A percentile compares a stretch with the other conserved stretches of the same genome.
phyloP scores from a whole-genome alignment of 92 coral and sea anemone species.

The Zoanthus sociatus region DNA sequence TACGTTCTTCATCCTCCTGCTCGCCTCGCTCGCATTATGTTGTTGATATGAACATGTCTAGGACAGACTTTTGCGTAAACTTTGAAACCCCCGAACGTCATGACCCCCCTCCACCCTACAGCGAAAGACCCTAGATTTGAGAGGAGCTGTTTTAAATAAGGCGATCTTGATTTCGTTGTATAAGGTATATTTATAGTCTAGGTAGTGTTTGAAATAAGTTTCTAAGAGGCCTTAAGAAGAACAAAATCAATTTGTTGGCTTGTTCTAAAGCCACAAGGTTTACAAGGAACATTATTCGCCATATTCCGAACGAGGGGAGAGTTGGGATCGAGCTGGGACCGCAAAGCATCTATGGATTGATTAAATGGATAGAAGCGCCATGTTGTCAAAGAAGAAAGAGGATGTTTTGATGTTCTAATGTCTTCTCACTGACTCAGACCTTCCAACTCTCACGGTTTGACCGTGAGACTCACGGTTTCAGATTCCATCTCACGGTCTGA shows the following conservation, averaged over 20 bases:
- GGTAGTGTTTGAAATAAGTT: neutral
- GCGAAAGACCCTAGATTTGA: constrained; percentile 49
- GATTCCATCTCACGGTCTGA: too few species aligned
- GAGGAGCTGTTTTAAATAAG: neutral
- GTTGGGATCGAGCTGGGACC: too few species aligned
- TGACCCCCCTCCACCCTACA: constrained; percentile 93
- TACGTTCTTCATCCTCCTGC: constrained; percentile 62
- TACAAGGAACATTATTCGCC: neutral
- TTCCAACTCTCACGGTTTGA: too few species aligned
- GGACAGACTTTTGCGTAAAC: constrained; percentile 78
- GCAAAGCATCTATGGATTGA: too few species aligned
- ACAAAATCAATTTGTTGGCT: neutral
- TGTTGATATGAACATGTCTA: constrained; percentile 78
- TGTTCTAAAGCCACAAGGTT: neutral
- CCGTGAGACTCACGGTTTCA: too few species aligned
- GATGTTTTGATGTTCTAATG: too few species aligned
- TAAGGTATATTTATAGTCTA: neutral
- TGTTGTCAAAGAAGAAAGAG: too few species aligned
- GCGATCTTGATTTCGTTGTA: neutral
- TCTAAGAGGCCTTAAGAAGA: neutral
- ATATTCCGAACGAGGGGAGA: too few species aligned
- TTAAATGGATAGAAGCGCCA: neutral
- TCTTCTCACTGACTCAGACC: neutral
- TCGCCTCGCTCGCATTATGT: constrained; percentile 77
- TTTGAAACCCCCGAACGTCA: constrained; percentile 74